Evolutionary conservation across 2,797 vertebrate genomes (phyloP).

Genomic region (Otolemur crassicaudatus): DNA sequence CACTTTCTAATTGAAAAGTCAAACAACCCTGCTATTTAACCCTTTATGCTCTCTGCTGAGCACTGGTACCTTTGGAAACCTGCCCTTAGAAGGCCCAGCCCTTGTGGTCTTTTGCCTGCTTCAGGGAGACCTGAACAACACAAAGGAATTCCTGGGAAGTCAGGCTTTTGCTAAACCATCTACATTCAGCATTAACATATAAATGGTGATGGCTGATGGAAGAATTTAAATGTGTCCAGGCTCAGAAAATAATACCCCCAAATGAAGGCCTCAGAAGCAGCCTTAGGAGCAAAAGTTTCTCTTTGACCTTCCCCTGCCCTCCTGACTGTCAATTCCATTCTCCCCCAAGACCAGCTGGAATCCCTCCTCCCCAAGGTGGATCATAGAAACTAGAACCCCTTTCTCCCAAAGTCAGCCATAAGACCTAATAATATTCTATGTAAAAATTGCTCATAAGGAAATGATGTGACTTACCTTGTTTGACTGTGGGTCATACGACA

Average conservation of each 20-base stretch:
- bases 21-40: constrained; percentile 64
- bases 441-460: neutral
- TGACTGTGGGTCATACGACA: neutral
- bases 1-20: constrained; percentile 77
- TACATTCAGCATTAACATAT: neutral
- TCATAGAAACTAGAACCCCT: neutral
- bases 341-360: no score
- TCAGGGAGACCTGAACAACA: neutral
- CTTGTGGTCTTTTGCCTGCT: neutral
- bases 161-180: neutral
- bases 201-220: neutral
- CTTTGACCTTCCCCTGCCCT: no score
- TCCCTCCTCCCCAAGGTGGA: no score
- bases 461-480: neutral
- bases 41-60: neutral
- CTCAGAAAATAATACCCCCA: neutral
- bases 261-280: no score
- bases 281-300: no score
- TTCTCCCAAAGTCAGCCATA: neutral
- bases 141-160: neutral
- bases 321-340: no score
- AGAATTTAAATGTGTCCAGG: neutral
- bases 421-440: neutral
- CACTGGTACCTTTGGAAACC: neutral
- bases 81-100: neutral